Evolutionary conservation across 1,140 invertebrate species (phyloP).

Genomic region (Drosophila simulans): DNA sequence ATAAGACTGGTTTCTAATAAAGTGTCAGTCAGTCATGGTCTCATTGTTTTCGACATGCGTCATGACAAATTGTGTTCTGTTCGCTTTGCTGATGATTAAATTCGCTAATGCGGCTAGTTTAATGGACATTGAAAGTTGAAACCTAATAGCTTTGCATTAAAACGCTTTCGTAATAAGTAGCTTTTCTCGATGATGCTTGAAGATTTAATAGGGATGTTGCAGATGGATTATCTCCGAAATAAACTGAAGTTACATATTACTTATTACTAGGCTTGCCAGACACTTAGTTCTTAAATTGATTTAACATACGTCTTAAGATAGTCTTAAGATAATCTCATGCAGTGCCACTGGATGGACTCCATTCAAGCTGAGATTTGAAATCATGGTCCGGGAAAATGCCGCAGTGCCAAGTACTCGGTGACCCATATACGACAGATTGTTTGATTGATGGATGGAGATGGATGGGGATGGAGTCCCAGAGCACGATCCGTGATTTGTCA

Average conservation of each 20-base stretch:
- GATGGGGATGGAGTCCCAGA: background rate
- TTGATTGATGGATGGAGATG: slow-evolving; percentile 48
- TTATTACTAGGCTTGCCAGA: background rate
- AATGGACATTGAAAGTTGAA: background rate
- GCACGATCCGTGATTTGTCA: slow-evolving; percentile 29
- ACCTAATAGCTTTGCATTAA: background rate
- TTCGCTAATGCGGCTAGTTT: background rate
- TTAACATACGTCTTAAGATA: background rate
- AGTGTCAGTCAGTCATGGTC: slow-evolving; percentile 39
- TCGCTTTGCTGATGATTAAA: background rate
- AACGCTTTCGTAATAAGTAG: too few relatives aligned
- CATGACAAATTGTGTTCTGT: slow-evolving; percentile 51
- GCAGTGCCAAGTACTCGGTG: slow-evolving; percentile 13
- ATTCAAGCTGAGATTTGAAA: slow-evolving; percentile 2
- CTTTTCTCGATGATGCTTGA: background rate
- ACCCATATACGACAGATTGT: slow-evolving; percentile 38
- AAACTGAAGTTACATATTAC: background rate
- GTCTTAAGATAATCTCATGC: background rate
- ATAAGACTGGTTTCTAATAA: slow-evolving; percentile 39
- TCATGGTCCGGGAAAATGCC: slow-evolving; percentile 10
- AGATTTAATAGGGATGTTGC: background rate
- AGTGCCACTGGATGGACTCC: background rate
- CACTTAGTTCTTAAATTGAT: background rate
- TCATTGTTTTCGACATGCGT: slow-evolving; percentile 54
- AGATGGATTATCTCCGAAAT: background rate